These are phyloP conservation scores for Kuschelorhynchus macadamiae DNA, from an alignment of 2,888 invertebrate genomes.

Conservation along the genomic window DNA sequence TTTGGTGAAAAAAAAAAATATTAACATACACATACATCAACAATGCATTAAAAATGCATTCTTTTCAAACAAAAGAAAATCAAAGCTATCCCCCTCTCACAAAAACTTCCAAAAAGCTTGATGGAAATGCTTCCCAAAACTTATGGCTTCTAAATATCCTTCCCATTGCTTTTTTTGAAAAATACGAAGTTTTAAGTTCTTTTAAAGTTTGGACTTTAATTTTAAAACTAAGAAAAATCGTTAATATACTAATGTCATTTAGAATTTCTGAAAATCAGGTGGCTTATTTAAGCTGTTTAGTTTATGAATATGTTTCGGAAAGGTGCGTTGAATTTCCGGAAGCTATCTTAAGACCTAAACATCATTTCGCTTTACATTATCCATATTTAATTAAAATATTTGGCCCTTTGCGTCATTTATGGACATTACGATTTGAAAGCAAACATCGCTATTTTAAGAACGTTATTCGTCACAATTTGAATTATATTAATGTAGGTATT, in stretches of 20 bases:
- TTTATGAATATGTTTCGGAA: conserved; percentile 27
- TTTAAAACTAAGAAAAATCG: conserved; percentile 33
- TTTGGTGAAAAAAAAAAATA: conserved; percentile 39
- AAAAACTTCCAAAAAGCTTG: not conserved
- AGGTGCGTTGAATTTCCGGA: conserved; percentile 32
- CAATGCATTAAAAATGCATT: not conserved
- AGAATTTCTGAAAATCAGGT: conserved; percentile 28
- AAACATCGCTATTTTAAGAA: conserved; percentile 47
- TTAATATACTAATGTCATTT: conserved; percentile 23
- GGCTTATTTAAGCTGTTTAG: conserved; percentile 25
- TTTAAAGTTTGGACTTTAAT: conserved; percentile 24
- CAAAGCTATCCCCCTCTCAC: not conserved
- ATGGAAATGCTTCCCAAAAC: conserved; percentile 29
- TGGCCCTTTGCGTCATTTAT: conserved; percentile 46
- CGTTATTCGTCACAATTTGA: conserved; percentile 2
- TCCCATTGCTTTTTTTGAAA: conserved; percentile 27
- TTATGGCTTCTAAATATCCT: conserved; percentile 27
- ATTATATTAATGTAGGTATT: conserved; percentile 33
- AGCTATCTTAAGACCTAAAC: conserved; percentile 52
- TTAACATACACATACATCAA: not conserved
- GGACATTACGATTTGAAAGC: conserved; percentile 50
- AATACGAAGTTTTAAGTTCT: conserved; percentile 3
- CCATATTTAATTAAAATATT: conserved; percentile 37
- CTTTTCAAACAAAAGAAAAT: not conserved
- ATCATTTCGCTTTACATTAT: conserved; percentile 53